Conservation (phyloP, 1,140 invertebrate species). For the Aphaenogaster ashmeadi region DNA sequence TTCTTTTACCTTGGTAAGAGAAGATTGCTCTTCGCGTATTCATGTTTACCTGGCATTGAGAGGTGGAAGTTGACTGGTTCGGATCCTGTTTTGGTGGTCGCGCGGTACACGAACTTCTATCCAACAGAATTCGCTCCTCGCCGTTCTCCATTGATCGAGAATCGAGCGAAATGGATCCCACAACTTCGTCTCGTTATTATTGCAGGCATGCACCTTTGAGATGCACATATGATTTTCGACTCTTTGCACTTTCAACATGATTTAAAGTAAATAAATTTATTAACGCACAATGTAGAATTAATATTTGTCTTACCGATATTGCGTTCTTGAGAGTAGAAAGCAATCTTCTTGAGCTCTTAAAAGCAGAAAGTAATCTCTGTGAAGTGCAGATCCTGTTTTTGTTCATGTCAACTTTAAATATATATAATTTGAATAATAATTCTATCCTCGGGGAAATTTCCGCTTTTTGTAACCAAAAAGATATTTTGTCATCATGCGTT, state of each 20-base stretch:
- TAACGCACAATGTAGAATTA: not conserved
- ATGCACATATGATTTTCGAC: not conserved
- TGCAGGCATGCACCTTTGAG: constrained; percentile 3
- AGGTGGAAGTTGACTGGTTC: constrained; percentile 17
- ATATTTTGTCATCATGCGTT: not conserved
- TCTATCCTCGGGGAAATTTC: not conserved
- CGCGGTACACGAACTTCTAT: constrained; percentile 62
- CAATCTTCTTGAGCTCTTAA: not conserved
- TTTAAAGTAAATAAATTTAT: not conserved
- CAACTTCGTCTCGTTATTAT: not conserved
- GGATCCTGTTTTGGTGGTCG: constrained; percentile 43
- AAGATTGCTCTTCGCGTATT: not conserved
- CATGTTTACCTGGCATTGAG: constrained; percentile 26
- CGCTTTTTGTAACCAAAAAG: constrained; percentile 38
- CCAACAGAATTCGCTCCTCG: constrained; percentile 57
- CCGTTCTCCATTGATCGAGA: constrained; percentile 50
- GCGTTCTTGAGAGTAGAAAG: not conserved
- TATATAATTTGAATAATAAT: not conserved
- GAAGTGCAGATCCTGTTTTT: not conserved
- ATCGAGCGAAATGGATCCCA: constrained; percentile 70
- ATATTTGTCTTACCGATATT: constrained; percentile 12
- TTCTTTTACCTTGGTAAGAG: not conserved
- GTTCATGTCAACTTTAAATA: constrained; percentile 57
- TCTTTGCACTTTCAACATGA: not conserved
- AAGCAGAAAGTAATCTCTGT: not conserved